A percentile compares a stretch with the other conserved stretches of the same genome.
Conservation (phyloP, 2,888 invertebrate genomes). For the Luffia ferchaultella region DNA sequence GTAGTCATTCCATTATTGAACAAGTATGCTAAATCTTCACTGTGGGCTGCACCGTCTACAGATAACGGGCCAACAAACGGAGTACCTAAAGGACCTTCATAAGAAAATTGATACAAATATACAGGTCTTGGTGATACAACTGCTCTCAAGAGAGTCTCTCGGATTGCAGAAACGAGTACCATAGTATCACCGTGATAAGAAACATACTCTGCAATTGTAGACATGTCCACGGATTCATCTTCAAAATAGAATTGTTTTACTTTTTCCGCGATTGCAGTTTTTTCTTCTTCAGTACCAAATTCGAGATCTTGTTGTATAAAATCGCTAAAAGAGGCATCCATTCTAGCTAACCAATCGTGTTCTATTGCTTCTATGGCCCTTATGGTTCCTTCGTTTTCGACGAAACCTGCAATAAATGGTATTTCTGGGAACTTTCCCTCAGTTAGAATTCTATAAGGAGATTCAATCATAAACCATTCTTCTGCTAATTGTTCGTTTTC, state of each 20-base stretch:
- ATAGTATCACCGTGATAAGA: slow-evolving; percentile 47
- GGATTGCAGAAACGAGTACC: slow-evolving; percentile 40
- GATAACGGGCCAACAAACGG: slow-evolving; percentile 30
- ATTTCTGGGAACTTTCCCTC: slow-evolving; percentile 31
- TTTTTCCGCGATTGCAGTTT: slow-evolving; percentile 20
- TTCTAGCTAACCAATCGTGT: slow-evolving; percentile 36
- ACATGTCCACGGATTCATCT: slow-evolving; percentile 20
- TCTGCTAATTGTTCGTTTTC: slow-evolving; percentile 27
- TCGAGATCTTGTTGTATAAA: slow-evolving; percentile 43
- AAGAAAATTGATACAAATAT: slow-evolving; percentile 51
- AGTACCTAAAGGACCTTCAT: slow-evolving; percentile 35
- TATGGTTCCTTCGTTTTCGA: slow-evolving; percentile 49
- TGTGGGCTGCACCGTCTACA: slow-evolving; percentile 35
- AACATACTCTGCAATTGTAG: slow-evolving; percentile 27
- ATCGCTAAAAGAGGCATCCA: slow-evolving; percentile 34
- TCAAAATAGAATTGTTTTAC: slow-evolving; percentile 37
- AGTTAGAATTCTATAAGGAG: slow-evolving; percentile 32
- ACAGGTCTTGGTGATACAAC: slow-evolving; percentile 20
- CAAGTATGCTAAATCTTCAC: slow-evolving; percentile 46
- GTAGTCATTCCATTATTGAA: slow-evolving; percentile 21
- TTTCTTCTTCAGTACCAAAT: slow-evolving; percentile 27
- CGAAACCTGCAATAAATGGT: slow-evolving; percentile 44
- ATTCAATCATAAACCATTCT: slow-evolving; percentile 32
- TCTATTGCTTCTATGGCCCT: slow-evolving; percentile 32
- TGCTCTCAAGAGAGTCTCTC: slow-evolving; percentile 35